Evolutionary conservation across 2,113 vertebrate species (phyloP), one percentile per base, ranked within the genome.

Genomic region (Lampris megalopsis): DNA sequence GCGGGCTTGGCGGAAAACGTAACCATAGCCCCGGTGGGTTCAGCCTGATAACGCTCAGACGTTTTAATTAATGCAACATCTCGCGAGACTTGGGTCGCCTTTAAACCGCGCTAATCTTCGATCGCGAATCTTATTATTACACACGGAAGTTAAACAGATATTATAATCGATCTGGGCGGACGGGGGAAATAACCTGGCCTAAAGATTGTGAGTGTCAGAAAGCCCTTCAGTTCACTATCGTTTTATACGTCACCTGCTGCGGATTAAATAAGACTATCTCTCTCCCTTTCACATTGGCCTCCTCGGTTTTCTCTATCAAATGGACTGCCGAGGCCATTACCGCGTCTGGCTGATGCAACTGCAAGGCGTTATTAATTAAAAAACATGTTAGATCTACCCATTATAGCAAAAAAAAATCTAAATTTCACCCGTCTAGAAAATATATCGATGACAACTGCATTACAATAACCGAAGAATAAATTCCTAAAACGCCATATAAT

Each of bases 321-420:
- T 75, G 80, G 82, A 73, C 71, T 84, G 53, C 47, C 7, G 43
- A 68, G 83, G 83, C 67, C 77, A 75, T 58, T 40, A 47, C 62
- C 70, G 45, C 72, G 54, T 50, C 7, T 7, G 43, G 43, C 49
- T 50, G 49, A 2, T 9, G 38, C 37, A 49, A 64, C 36, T 60
- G 58, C 41, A 63, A 75, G 24, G 6, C 63, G 36, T 45, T 36
- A 6, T 4, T 66, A 63, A 37, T 59, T 38, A 54, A 69, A 1
- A 52, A 50, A 50, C 62, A 38, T 7, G 60, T 63, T 71, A 36
- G 24, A 24, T 24, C 24, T 24, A 24, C 24, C 24, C 24, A 24
- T 24, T 24, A 24, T 24, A 24, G 24, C 24, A 24, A 24, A 24
- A 24, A 24, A 71, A 58, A 35, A 35, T 24, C 9, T 7, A 48